A percentile compares a stretch with the other conserved stretches of the same genome.
phyloP scores from a whole-genome alignment of 2,797 vertebrate genomes.

The Myotis findleyi region DNA sequence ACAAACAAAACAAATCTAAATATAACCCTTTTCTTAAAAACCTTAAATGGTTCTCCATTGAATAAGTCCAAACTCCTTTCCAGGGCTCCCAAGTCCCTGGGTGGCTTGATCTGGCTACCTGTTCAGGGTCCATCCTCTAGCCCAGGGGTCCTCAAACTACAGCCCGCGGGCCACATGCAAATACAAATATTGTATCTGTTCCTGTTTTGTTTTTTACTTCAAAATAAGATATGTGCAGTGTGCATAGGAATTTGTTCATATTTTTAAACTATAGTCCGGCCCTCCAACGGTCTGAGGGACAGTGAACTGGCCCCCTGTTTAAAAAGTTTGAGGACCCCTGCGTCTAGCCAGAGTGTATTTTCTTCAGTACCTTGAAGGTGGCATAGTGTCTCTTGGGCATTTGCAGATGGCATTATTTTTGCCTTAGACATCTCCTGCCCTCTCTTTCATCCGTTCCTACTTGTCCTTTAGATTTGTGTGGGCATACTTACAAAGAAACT shows the following conservation, averaged over 20 bases:
- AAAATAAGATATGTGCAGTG: no score
- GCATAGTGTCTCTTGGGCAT: not conserved
- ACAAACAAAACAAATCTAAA: not conserved
- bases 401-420: not conserved
- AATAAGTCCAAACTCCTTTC: not conserved
- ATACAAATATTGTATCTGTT: no score
- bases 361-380: not conserved
- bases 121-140: not conserved
- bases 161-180: no score
- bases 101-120: not conserved
- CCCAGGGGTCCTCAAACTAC: not conserved
- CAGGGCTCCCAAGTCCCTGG: not conserved
- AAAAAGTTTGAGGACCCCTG: no score
- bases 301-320: no score
- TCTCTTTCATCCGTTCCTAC: not conserved
- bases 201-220: no score
- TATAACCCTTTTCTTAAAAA: not conserved
- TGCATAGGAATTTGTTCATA: no score
- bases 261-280: no score
- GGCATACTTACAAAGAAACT: not conserved
- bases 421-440: not conserved
- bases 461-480: not conserved
- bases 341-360: not conserved
- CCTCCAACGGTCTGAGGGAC: no score
- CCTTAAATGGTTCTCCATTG: not conserved